Percentiles rank a stretch among this genome's conserved stretches.
phyloP scores from a whole-genome alignment of 2,113 vertebrate species.

The Myiopsitta monachus region DNA sequence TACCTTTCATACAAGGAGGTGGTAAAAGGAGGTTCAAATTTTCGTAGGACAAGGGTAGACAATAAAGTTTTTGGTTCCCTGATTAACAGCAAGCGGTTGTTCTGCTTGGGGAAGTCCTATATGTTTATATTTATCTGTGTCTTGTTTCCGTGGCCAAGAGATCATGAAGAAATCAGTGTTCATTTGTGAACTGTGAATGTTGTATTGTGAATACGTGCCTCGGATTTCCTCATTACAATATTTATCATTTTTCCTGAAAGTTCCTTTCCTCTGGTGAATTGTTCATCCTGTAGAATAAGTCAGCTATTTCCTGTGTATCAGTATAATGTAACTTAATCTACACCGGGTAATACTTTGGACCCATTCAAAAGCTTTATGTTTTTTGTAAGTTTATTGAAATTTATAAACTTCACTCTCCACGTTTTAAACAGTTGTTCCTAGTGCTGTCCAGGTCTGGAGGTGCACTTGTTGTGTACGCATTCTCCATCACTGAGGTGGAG shows the following conservation, averaged over 20 bases:
- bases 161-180: not conserved
- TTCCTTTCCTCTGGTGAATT: slow-evolving; percentile 60
- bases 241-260: slow-evolving; percentile 62
- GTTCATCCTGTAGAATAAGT: slow-evolving; percentile 59
- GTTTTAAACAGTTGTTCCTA: not conserved
- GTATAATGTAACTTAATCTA: slow-evolving; percentile 18
- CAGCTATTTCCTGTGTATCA: slow-evolving; percentile 58
- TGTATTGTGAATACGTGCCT: slow-evolving; percentile 38
- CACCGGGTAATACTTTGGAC: not conserved
- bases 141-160: not conserved
- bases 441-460: not conserved
- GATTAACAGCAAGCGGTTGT: not conserved
- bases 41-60: not conserved
- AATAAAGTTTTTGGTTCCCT: not conserved
- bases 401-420: not conserved
- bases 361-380: not conserved
- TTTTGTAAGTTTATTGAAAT: not conserved
- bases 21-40: not conserved
- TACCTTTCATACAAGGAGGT: not conserved
- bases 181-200: slow-evolving; percentile 2
- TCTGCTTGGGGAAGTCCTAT: not conserved
- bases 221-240: slow-evolving; percentile 52
- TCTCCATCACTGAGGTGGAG: not conserved
- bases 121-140: not conserved
- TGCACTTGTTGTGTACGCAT: not conserved